Evolutionary conservation across 2,113 vertebrate genomes (phyloP).

Genomic region (Ciconia stormi): DNA sequence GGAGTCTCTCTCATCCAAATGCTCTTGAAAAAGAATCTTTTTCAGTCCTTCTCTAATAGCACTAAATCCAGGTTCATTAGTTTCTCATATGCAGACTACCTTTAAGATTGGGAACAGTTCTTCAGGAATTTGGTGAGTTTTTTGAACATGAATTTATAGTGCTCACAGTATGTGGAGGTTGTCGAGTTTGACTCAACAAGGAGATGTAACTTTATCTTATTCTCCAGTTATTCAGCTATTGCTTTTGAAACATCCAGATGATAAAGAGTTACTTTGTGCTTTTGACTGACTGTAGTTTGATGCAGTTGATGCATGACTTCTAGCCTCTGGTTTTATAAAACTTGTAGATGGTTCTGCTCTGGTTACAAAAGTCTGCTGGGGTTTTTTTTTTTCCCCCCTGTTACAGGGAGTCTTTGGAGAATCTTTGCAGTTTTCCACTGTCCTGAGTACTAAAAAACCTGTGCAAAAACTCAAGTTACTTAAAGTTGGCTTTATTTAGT

Average conservation of each 20-base stretch:
- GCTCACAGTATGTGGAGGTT: neutral
- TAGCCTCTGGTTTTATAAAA: neutral
- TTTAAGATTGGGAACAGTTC: neutral
- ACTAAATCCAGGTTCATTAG: neutral
- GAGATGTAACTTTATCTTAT: neutral
- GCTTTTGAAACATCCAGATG: neutral
- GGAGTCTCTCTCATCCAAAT: neutral
- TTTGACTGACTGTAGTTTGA: neutral
- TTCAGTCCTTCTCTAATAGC: neutral
- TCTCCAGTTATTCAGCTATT: neutral
- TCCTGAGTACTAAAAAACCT: neutral
- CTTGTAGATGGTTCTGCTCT: neutral
- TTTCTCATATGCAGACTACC: neutral
- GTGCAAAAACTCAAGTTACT: neutral
- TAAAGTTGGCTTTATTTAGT: neutral
- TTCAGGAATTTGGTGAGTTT: neutral
- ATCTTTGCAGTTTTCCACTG: neutral
- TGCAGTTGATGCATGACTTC: neutral
- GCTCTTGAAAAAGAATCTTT: neutral
- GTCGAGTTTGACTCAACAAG: neutral
- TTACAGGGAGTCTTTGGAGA: neutral
- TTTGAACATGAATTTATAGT: neutral
- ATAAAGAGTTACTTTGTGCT: neutral
- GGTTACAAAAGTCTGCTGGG: neutral
- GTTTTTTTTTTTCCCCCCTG: neutral